Evolutionary conservation across 2,888 invertebrate genomes (phyloP).

Genomic region (Tholera decimalis): DNA sequence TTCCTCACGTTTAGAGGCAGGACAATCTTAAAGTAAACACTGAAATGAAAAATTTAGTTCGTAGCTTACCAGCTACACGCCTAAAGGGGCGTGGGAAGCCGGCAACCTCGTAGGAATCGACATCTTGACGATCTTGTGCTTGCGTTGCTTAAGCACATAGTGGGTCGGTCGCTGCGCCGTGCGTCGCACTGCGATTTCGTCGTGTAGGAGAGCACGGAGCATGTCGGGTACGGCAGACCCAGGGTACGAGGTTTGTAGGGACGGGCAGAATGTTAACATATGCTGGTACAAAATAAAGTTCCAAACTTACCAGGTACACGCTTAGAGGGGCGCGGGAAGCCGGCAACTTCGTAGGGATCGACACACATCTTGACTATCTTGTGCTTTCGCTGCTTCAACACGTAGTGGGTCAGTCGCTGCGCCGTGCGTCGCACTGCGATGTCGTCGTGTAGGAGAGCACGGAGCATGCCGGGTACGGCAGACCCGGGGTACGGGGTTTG

Average conservation of each 20-base stretch:
- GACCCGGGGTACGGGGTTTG: constrained; percentile 93
- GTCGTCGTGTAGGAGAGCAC: constrained; percentile 94
- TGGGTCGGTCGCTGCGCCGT: constrained; percentile 92
- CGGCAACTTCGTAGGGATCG: constrained; percentile 90
- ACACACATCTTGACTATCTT: constrained; percentile 91
- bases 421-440: constrained; percentile 95
- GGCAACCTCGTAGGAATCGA: constrained; percentile 91
- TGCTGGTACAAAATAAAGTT: constrained; percentile 73
- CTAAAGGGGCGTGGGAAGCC: constrained; percentile 76
- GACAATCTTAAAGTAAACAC: no score
- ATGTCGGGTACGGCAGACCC: constrained; percentile 92
- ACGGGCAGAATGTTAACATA: constrained; percentile 94
- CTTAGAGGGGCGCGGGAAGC: constrained; percentile 74
- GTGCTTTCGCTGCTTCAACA: constrained; percentile 94
- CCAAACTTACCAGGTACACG: constrained; percentile 78
- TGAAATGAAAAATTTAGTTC: background rate
- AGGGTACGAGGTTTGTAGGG: constrained; percentile 93
- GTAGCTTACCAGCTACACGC: constrained; percentile 78
- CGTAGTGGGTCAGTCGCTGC: constrained; percentile 91
- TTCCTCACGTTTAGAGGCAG: no score
- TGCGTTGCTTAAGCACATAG: constrained; percentile 94
- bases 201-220: constrained; percentile 93
- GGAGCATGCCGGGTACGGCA: constrained; percentile 92
- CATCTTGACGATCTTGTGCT: constrained; percentile 92
- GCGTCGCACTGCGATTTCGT: constrained; percentile 95